phyloP scores from a whole-genome alignment of 2,113 vertebrate species.

The Myiopsitta monachus region DNA sequence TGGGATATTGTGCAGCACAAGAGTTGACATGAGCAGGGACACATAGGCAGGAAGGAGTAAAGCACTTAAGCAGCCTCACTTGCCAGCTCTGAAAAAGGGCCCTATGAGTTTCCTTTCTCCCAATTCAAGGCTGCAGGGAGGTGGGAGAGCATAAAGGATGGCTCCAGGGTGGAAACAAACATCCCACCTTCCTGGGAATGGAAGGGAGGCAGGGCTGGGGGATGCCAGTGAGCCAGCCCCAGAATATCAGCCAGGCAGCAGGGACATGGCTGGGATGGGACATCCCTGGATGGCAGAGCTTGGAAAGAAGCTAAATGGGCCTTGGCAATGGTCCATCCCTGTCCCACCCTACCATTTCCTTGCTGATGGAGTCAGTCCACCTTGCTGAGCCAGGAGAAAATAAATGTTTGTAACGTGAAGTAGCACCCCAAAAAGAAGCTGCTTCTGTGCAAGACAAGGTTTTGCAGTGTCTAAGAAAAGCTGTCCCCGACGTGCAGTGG shows the following conservation, averaged over 20 bases:
- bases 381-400: background rate
- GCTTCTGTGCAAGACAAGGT: background rate
- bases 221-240: background rate
- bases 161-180: background rate
- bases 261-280: background rate
- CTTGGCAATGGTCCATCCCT: background rate
- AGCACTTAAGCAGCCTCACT: background rate
- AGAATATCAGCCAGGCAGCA: background rate
- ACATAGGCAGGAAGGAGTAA: constrained; percentile 38
- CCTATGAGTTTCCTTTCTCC: background rate
- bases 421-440: background rate
- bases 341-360: background rate
- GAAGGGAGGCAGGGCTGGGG: background rate
- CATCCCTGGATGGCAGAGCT: background rate
- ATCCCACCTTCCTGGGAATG: background rate
- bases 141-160: background rate
- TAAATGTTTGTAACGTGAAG: background rate
- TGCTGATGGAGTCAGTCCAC: background rate
- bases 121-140: background rate
- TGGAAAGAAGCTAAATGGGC: background rate
- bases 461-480: background rate
- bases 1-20: background rate
- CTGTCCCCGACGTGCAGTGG: background rate
- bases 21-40: background rate
- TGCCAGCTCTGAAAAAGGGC: background rate